A percentile compares a stretch with the other conserved stretches of the same genome.
These are phyloP conservation scores for Trichopoda pennipes DNA, from an alignment of 2,888 invertebrate species.

Conservation along the genomic window DNA sequence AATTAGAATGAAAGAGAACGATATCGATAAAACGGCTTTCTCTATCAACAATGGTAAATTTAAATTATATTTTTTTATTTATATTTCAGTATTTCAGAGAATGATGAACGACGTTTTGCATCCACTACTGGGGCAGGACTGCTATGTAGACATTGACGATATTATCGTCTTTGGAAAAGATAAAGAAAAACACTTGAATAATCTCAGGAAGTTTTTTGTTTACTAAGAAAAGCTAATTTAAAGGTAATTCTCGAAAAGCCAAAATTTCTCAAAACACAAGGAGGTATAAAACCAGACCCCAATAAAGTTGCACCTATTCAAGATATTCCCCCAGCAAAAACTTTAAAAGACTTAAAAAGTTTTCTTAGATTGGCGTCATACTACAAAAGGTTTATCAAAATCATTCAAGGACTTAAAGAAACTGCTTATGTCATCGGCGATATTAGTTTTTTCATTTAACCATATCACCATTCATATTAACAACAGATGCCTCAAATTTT, in stretches of 20 bases:
- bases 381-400: neutral
- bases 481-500: neutral
- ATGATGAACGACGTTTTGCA: too few relatives aligned
- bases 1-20: too few relatives aligned
- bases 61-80: too few relatives aligned
- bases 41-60: too few relatives aligned
- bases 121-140: too few relatives aligned
- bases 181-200: neutral
- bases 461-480: neutral
- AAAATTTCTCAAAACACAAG: neutral
- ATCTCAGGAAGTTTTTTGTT: neutral
- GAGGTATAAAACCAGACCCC: neutral
- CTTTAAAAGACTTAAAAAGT: neutral
- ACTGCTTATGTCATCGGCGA: neutral
- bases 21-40: too few relatives aligned
- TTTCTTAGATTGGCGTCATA: neutral
- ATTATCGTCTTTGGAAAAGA: neutral
- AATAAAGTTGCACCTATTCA: neutral
- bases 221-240: neutral
- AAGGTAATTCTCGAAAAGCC: neutral
- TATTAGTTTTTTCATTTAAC: neutral
- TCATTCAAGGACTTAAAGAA: neutral
- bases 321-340: neutral
- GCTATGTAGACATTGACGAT: neutral
- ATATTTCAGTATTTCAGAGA: too few relatives aligned